These are phyloP conservation scores for Drosophila atripex DNA, from an alignment of 2,888 invertebrate species.

Conservation along the genomic window DNA sequence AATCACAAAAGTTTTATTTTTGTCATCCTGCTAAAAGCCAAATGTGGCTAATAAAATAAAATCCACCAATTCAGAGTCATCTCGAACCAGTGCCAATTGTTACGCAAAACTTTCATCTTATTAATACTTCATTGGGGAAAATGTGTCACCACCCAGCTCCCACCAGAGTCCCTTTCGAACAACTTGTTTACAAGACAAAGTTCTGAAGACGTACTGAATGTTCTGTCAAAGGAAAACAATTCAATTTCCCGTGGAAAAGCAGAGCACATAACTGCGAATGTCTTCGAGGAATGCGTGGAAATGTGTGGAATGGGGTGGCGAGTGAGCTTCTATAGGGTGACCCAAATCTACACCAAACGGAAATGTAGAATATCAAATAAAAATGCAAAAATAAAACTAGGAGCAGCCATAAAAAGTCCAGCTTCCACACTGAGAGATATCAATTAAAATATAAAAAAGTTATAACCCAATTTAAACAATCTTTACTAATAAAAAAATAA, in stretches of 20 bases:
- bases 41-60: conserved; percentile 40
- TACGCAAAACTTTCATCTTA: conserved; percentile 55
- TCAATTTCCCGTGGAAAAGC: conserved; percentile 65
- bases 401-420: conserved; percentile 37
- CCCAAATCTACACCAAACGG: conserved; percentile 61
- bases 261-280: conserved; percentile 62
- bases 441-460: conserved; percentile 15
- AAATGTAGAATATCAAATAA: conserved; percentile 71
- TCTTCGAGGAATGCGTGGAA: conserved; percentile 62
- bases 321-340: conserved; percentile 41
- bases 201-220: conserved; percentile 51
- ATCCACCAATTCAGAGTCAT: conserved; percentile 13
- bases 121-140: conserved; percentile 73
- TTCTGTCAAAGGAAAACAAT: conserved; percentile 65
- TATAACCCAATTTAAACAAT: too few relatives aligned
- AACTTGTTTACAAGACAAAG: conserved; percentile 72
- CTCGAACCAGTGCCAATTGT: conserved; percentile 21
- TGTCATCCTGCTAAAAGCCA: conserved; percentile 35
- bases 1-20: conserved; percentile 16
- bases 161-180: conserved; percentile 20
- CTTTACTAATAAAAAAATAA: too few relatives aligned
- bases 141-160: conserved; percentile 41
- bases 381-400: conserved; percentile 44
- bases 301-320: conserved; percentile 12
- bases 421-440: conserved; percentile 13